Percentiles rank a stretch among this genome's conserved stretches.
These are phyloP conservation scores for Operophtera brumata DNA, from an alignment of 2,888 invertebrate genomes.

Conservation along the genomic window DNA sequence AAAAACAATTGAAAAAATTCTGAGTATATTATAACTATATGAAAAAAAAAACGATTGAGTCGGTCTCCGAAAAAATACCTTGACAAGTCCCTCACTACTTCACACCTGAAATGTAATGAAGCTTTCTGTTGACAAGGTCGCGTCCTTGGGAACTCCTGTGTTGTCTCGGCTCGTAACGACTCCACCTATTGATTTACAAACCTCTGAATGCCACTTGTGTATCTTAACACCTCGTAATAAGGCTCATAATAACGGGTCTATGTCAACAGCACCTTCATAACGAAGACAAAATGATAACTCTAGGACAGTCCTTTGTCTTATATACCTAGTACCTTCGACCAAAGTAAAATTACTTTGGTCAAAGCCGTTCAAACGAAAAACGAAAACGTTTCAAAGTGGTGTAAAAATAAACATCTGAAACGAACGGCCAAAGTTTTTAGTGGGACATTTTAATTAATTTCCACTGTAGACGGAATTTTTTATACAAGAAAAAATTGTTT, in stretches of 20 bases:
- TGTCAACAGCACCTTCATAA: slow-evolving; percentile 13
- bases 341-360: no score
- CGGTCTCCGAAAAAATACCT: background rate
- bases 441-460: no score
- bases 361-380: no score
- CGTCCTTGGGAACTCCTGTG: slow-evolving; percentile 39
- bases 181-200: slow-evolving; percentile 40
- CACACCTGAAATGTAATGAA: slow-evolving; percentile 19
- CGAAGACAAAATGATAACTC: slow-evolving; percentile 7
- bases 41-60: background rate
- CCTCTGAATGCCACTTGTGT: slow-evolving; percentile 17
- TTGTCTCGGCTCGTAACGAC: slow-evolving; percentile 28
- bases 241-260: slow-evolving; percentile 17
- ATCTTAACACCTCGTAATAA: slow-evolving; percentile 20
- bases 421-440: no score
- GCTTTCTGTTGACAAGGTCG: slow-evolving; percentile 32
- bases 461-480: no score
- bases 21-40: no score
- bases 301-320: no score
- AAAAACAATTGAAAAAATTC: no score
- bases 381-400: no score
- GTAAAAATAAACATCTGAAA: no score
- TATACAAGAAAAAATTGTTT: no score
- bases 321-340: no score
- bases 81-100: background rate